Evolutionary conservation across 2,113 vertebrate genomes (phyloP), one percentile per base, ranked within the genome.

Genomic region (Rhinogobius similis): DNA sequence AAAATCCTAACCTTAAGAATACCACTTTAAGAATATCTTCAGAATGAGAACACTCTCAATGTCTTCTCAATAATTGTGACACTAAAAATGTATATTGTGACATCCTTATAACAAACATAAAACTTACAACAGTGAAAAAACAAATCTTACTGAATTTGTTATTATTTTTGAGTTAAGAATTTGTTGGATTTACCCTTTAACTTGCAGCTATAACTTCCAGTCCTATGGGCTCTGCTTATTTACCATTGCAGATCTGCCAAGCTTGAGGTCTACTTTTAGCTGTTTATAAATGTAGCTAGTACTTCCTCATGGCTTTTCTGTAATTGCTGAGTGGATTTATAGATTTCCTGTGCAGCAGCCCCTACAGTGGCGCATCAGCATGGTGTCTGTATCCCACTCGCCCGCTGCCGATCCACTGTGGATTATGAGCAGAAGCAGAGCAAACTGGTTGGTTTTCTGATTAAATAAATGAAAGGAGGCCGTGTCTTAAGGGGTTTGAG

Each of bases 381-480:
- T 36, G 27, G 20, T 27, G 59, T 24, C 41, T 70, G n/a, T 62
- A 12, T 58, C 27, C 64, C 53, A 29, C 53, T 23, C 44, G 66
- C 50, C 29, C 10, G 52, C 10, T 59, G 50, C 50, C 23, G 24
- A 77, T 71, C 38, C 73, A 53, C 20, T 13, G 26, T 39, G 69
- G 78, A 77, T 80, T 68, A 72, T 48, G 27, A 14, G 52, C 61
- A 18, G 71, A 77, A 72, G 41, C 26, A 69, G 48, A 76, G 58
- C 62, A 16, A 70, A 61, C 68, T 52, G 29, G 11, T 1, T 43
- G 16, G 21, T 55, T 38, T 67, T 21, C 78, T 64, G 24, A 14
- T 79, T 68, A 61, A 74, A 80, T 72, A 78, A 46, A 76, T 56
- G 36, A 21, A 63, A 73, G 62, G 7, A 70, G 50, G 65, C 52